Base-by-base conservation (phyloP, 2,888 invertebrate genomes). In the Euzetes globulus region DNA sequence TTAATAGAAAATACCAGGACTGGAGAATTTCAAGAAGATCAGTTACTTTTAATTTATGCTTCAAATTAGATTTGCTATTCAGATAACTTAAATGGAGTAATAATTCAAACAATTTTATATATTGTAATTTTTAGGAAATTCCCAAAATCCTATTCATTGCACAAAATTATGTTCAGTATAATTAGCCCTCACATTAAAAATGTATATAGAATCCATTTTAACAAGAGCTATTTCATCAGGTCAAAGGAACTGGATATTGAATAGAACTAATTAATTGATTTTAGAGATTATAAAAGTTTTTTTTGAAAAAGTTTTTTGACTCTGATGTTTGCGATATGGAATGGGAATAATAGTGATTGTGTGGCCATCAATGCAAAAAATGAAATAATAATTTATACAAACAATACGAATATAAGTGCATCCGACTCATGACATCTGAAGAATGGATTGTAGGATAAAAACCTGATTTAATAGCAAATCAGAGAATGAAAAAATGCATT, bases 391-490 rank as follows among this genome's bases (percentile, higher is more conserved):
- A 58, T 58, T 25, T 25, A 25, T 58, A 25, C 19, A 25, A 41
- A 41, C 41, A 58, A 22, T 58, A 5, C 25, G 27, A 27, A 25
- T 13, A 25, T 19, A 58, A 27, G 13, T 25, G 19, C 58, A 58
- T 58, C 58, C 58, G 58, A 58, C 27, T 58, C 15, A 58, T 58
- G 58, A 58, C 58, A 58, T n/a, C 9, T 15, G 19, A n/a, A 58
- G 13, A 58, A 25, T 25, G 19, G 58, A 58, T 19, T 25, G 27
- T 25, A 58, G 1, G 13, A 58, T 25, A 22, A 22, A 58, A 58
- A 27, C 25, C 50, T 5, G 50, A 50, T 19, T 50, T 50, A 19
- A 41, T 41, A 41, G 7, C 41, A 41, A 41, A 41, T 41, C 41
- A 41, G 1, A 41, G 6, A 41, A 41, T 9, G 41, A 41, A 41